Percentiles rank a stretch among this genome's conserved stretches.
Conservation (phyloP, 2,797 vertebrate genomes). For the Sylvilagus floridanus region DNA sequence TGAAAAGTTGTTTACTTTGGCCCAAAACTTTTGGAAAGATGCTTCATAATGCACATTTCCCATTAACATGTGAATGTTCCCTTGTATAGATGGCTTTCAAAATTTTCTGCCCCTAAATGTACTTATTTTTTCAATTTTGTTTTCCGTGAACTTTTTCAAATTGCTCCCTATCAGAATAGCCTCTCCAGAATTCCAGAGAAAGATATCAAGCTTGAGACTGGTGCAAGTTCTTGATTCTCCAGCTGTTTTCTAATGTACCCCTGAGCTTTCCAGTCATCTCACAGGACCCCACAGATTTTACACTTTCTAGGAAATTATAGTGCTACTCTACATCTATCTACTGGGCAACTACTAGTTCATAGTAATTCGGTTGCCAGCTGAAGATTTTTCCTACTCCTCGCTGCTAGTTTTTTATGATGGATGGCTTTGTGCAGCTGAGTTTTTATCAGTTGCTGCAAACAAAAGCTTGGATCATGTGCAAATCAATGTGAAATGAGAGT, state of each 20-base stretch:
- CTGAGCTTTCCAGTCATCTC: not conserved
- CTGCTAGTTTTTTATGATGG: not conserved
- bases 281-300: not conserved
- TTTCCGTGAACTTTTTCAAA: no score
- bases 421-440: not conserved
- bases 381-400: not conserved
- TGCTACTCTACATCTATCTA: not conserved
- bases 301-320: not conserved
- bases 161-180: not conserved
- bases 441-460: not conserved
- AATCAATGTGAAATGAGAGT: not conserved
- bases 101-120: no score
- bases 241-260: not conserved
- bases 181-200: not conserved
- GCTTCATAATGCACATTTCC: no score
- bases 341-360: not conserved
- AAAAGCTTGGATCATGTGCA: not conserved
- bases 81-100: no score
- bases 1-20: no score
- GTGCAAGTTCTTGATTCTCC: not conserved
- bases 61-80: no score
- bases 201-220: not conserved
- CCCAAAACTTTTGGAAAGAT: no score
- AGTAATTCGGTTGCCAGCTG: not conserved
- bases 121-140: no score